Conservation (phyloP, 2,113 vertebrate species). For the Vulpes lagopus region DNA sequence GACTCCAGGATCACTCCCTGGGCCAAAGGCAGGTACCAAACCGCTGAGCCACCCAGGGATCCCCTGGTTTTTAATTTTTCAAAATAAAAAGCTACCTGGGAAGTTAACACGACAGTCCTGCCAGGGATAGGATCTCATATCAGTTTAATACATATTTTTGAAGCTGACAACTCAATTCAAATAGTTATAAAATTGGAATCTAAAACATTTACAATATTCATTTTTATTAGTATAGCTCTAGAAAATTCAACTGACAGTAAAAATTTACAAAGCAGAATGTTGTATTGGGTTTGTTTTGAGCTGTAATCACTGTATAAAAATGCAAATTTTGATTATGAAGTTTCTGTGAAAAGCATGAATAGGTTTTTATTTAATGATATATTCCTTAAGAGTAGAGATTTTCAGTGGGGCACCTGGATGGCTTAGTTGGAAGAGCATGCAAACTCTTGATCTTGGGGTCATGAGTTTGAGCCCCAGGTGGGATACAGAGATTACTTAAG, state of each 20-base stretch:
- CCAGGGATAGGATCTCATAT: background rate
- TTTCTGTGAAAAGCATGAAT: constrained; percentile 8
- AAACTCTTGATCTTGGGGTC: background rate
- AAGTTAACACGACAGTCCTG: background rate
- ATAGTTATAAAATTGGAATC: background rate
- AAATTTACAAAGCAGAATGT: constrained; percentile 22
- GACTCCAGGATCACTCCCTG: too few species aligned
- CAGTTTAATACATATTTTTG: constrained; percentile 39
- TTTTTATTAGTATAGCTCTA: constrained; percentile 48
- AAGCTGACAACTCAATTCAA: constrained; percentile 4
- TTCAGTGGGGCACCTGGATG: background rate
- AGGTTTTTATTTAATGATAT: constrained; percentile 49
- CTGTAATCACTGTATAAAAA: constrained; percentile 19
- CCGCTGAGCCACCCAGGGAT: too few species aligned
- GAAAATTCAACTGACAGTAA: constrained; percentile 30
- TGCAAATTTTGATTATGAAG: background rate
- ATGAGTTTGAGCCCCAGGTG: background rate
- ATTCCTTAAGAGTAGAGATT: background rate
- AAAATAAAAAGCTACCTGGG: constrained; percentile 46
- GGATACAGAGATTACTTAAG: background rate
- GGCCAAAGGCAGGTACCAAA: too few species aligned
- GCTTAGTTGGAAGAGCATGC: background rate
- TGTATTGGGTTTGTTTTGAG: background rate
- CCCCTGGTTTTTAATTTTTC: constrained; percentile 35
- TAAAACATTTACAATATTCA: constrained; percentile 17